Conservation (phyloP, 2,113 vertebrate species). For the Accipiter cooperii region DNA sequence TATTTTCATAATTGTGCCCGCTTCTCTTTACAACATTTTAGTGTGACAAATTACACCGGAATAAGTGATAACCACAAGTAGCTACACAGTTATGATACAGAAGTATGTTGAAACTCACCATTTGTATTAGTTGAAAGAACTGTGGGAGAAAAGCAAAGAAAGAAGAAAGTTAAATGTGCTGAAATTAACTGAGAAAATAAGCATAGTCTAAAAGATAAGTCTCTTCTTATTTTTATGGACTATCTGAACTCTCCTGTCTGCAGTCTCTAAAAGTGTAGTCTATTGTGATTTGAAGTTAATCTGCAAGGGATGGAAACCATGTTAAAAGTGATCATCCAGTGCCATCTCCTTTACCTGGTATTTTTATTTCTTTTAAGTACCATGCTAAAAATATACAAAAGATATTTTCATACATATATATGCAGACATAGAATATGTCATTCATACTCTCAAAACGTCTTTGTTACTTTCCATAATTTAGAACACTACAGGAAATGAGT, state of each 20-base stretch:
- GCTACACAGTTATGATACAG: not conserved
- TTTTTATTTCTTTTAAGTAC: not conserved
- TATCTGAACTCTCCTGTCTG: not conserved
- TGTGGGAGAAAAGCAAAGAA: constrained; percentile 59
- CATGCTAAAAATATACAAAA: not conserved
- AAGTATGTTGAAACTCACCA: constrained; percentile 77
- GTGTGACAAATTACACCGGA: not conserved
- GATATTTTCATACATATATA: not conserved
- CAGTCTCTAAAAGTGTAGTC: not conserved
- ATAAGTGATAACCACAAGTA: not conserved
- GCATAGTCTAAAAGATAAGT: not conserved
- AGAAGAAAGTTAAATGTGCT: not conserved
- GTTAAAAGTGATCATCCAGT: not conserved
- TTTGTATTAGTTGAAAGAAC: constrained; percentile 84
- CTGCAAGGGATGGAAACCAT: not conserved
- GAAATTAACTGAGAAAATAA: not conserved
- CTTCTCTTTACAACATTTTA: not conserved
- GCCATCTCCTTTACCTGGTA: not conserved
- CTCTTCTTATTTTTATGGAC: not conserved
- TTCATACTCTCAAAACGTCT: not conserved
- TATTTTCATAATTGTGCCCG: not conserved
- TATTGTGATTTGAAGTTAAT: not conserved
- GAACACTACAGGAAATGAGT: not conserved
- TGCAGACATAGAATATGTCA: not conserved
- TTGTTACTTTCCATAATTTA: not conserved